A percentile compares a stretch with the other conserved stretches of the same genome.
Conservation (phyloP, 2,888 invertebrate genomes). For the Napeogenes sylphis region DNA sequence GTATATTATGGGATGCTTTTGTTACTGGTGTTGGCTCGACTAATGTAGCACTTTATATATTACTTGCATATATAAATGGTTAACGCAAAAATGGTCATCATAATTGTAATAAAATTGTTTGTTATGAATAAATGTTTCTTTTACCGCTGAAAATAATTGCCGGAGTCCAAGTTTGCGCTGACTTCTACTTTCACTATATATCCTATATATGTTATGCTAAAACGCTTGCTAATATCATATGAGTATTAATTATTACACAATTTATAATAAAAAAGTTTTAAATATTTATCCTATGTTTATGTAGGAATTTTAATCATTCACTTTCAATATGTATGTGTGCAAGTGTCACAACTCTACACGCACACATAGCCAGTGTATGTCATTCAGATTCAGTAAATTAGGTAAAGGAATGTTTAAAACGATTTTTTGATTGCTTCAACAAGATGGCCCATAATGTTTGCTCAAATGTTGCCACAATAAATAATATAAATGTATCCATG, state of each 20-base stretch:
- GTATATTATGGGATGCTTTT: not conserved
- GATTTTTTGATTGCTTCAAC: not conserved
- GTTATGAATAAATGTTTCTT: no score
- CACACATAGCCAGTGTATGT: not conserved
- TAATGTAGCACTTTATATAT: slow-evolving; percentile 1
- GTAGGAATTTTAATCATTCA: not conserved
- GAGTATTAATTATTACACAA: slow-evolving; percentile 1
- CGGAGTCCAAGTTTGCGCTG: not conserved
- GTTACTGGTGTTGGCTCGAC: slow-evolving; percentile 1
- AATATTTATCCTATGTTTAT: not conserved
- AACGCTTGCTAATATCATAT: slow-evolving; percentile 17
- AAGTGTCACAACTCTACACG: not conserved
- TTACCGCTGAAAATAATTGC: no score
- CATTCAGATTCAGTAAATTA: no score
- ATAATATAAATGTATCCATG: not conserved
- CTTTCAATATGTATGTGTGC: not conserved
- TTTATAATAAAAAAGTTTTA: not conserved
- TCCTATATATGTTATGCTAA: slow-evolving; percentile 18
- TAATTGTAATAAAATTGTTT: not conserved
- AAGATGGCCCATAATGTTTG: not conserved
- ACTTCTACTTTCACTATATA: slow-evolving; percentile 3
- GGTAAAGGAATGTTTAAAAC: not conserved
- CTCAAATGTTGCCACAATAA: slow-evolving; percentile 5
- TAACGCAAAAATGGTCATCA: not conserved
- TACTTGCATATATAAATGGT: not conserved